Evolutionary conservation across 2,113 vertebrate genomes (phyloP).

Genomic region (Tor tambroides): DNA sequence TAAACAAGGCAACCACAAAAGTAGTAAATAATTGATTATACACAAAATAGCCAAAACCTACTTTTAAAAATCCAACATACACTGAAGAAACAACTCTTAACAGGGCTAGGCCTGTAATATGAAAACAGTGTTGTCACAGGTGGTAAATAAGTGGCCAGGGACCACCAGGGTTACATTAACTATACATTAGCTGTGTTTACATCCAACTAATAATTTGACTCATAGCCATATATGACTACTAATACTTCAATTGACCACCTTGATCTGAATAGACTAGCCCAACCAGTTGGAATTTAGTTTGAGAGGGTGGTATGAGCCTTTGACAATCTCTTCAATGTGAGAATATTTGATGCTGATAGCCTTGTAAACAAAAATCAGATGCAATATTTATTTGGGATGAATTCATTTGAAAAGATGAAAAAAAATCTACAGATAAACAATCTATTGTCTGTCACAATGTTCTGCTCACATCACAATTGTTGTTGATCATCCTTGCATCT

Average conservation of each 20-base stretch:
- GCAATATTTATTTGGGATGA: background rate
- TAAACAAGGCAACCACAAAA: background rate
- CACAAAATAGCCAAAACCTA: constrained; percentile 6
- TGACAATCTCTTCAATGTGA: constrained; percentile 3
- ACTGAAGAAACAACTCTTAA: background rate
- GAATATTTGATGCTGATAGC: background rate
- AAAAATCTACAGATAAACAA: background rate
- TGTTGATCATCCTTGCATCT: background rate
- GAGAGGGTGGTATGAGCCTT: background rate
- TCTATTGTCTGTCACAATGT: background rate
- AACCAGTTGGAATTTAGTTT: background rate
- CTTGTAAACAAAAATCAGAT: background rate
- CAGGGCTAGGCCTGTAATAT: background rate
- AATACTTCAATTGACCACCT: background rate
- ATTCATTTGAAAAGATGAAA: background rate
- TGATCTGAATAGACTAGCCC: background rate
- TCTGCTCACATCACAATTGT: background rate
- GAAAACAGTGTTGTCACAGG: background rate
- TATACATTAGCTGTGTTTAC: background rate
- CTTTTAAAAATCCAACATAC: constrained; percentile 1
- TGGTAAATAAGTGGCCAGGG: background rate
- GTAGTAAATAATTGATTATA: background rate
- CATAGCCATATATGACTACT: background rate
- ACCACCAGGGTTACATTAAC: background rate
- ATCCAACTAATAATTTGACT: background rate